Evolutionary conservation across 2,888 invertebrate genomes (phyloP).

Genomic region (Autographa gamma): DNA sequence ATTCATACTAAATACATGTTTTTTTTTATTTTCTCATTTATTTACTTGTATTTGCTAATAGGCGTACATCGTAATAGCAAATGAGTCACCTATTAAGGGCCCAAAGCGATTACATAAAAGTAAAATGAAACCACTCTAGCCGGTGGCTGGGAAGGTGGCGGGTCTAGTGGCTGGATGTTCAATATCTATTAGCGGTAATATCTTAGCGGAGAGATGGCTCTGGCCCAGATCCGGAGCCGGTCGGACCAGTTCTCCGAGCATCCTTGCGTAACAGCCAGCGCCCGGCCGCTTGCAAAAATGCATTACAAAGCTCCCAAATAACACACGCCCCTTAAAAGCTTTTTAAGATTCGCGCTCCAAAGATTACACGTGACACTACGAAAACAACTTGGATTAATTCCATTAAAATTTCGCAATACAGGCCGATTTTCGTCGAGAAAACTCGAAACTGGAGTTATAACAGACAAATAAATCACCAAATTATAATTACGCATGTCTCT

Average conservation of each 20-base stretch:
- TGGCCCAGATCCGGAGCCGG: conserved; percentile 87
- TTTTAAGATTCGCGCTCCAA: conserved; percentile 80
- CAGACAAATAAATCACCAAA: conserved; percentile 81
- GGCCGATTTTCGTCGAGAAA: conserved; percentile 81
- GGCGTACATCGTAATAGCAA: conserved; percentile 19
- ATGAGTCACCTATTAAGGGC: conserved; percentile 22
- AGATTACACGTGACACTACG: conserved; percentile 72
- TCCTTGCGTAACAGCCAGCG: conserved; percentile 83
- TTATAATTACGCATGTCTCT: conserved; percentile 79
- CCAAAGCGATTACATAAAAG: conserved; percentile 49
- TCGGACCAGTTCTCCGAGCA: conserved; percentile 83
- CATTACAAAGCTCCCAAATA: conserved; percentile 83
- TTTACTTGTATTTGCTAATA: conserved; percentile 13
- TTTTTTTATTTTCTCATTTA: conserved; percentile 3
- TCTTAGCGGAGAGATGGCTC: conserved; percentile 84
- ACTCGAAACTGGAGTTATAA: conserved; percentile 72
- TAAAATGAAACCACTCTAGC: conserved; percentile 34
- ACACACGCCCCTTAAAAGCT: conserved; percentile 82
- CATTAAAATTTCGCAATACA: conserved; percentile 74
- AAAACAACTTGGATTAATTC: conserved; percentile 72
- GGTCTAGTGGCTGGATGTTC: conserved; percentile 72
- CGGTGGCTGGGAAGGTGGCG: conserved; percentile 41
- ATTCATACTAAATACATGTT: conserved; percentile 13
- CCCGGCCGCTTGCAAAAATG: conserved; percentile 83
- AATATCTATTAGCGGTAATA: conserved; percentile 87